Evolutionary conservation across 2,888 invertebrate genomes (phyloP).

Genomic region (Pristionchus fissidentatus): DNA sequence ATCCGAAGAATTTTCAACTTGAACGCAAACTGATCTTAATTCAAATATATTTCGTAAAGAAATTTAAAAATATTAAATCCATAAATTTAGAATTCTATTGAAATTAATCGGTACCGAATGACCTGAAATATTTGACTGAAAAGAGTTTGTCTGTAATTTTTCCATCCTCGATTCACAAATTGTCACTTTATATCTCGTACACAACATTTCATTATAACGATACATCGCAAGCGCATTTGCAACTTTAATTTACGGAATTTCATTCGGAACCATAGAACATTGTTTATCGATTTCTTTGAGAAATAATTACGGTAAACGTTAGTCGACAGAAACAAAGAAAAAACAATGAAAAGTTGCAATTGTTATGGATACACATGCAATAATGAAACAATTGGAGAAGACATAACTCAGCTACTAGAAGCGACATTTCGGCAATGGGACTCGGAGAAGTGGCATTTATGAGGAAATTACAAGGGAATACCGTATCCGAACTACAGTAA

Average conservation of each 20-base stretch:
- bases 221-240: neutral
- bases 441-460: neutral
- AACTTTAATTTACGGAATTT: neutral
- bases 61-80: no score
- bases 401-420: neutral
- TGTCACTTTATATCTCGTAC: no score
- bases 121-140: no score
- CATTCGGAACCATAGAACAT: neutral
- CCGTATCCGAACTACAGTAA: neutral
- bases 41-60: no score
- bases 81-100: no score
- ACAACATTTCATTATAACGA: neutral
- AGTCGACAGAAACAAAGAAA: conserved; percentile 19
- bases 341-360: conserved; percentile 30
- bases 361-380: neutral
- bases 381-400: neutral
- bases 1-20: no score
- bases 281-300: conserved; percentile 7
- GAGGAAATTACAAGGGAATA: neutral
- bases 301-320: conserved; percentile 13
- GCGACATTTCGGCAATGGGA: neutral
- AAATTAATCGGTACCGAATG: no score
- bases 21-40: no score
- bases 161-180: no score
- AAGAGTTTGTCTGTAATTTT: no score